These are phyloP conservation scores for Takifugu ocellatus DNA, from an alignment of 2,797 vertebrate genomes.

Conservation along the genomic window DNA sequence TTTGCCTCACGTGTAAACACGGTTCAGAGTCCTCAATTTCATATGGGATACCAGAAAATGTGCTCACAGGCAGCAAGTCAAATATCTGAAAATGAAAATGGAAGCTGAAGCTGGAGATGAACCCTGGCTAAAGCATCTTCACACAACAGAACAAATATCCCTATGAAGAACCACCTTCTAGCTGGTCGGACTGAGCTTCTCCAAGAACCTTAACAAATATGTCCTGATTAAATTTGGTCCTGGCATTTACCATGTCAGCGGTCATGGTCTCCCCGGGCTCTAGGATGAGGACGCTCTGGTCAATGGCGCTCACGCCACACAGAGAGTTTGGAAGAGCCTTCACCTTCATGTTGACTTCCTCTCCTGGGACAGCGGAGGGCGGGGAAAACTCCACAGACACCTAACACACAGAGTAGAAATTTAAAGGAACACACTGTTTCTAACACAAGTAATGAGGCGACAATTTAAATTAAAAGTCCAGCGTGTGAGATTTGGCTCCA, in stretches of 20 bases:
- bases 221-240: not conserved
- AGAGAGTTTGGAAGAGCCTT: conserved; percentile 72
- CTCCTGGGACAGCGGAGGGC: conserved; percentile 71
- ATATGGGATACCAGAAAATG: conserved; percentile 18
- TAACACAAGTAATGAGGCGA: too few relatives aligned
- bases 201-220: too few relatives aligned
- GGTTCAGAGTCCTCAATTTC: conserved; percentile 8
- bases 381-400: conserved; percentile 76
- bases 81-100: conserved; percentile 51
- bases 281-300: conserved; percentile 81
- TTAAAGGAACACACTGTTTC: too few relatives aligned
- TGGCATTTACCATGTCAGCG: conserved; percentile 56
- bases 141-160: not conserved
- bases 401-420: conserved; percentile 54
- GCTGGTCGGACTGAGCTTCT: too few relatives aligned
- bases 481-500: too few relatives aligned
- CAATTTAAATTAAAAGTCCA: too few relatives aligned
- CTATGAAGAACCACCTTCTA: too few relatives aligned
- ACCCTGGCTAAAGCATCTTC: not conserved
- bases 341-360: conserved; percentile 63
- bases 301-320: conserved; percentile 81
- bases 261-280: conserved; percentile 73
- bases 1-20: conserved; percentile 49
- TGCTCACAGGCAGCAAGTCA: conserved; percentile 30
- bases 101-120: not conserved